Base-by-base conservation (phyloP, 2,113 vertebrate species). In the Platysteira castanea region DNA sequence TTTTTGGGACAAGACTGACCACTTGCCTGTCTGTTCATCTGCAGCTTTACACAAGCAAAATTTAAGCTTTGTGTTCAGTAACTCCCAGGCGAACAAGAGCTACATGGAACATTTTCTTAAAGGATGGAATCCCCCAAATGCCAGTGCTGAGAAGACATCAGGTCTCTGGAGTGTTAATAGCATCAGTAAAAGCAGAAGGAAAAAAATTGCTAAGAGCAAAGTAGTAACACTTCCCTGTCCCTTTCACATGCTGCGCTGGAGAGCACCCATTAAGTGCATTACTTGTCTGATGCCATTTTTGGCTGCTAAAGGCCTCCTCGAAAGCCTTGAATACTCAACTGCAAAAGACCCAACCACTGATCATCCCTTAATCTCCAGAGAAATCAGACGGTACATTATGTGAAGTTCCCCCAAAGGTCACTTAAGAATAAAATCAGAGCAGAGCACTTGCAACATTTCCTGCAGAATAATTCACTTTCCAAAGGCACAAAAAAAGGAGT, bases 201-300 rank as follows among this genome's bases (percentile, higher is more conserved):
- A 47, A 63, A 59, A 61, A 30, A 26, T 4, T 33, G 3, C 50
- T 46, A 30, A 37, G 4, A 27, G 2, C 9, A 67, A 87, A 61
- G 24, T 1, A 50, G 2, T 30, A 54, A 33, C 22, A 46, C 3
- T 31, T 2, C 14, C 4, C 3, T 20, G 6, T 33, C 28, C 30
- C 10, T 52, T 61, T 70, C 42, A 74, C 21, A 31, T 23, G 10
- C 15, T n/a, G 12, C 35, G 9, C 30, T 39, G 42, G 21, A 56
- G 37, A 86, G 16, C 22, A 49, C 20, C 7, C 12, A 7, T 6
- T 3, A 15, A 53, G 22, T 1, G 7, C 8, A n/a, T 56, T 31
- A 15, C 22, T 39, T 26, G 11, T 14, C 44, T 49, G 33, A 42
- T 18, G 3, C 6, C 16, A 39, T 19, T 84, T 82, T 91, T 57